phyloP scores from a whole-genome alignment of 2,888 invertebrate species.

The Lysandra bellargus region DNA sequence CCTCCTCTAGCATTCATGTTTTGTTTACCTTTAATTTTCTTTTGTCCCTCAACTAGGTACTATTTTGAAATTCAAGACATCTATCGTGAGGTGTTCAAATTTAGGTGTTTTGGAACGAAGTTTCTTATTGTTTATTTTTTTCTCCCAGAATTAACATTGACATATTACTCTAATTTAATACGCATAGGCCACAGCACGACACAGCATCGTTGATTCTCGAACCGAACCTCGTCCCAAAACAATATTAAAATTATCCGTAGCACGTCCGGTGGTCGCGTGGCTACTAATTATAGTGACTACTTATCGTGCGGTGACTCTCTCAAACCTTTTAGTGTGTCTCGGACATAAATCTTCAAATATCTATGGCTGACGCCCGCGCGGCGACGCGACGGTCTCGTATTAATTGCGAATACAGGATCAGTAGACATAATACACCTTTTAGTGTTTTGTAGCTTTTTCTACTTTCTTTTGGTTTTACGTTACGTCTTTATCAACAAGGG shows the following conservation, averaged over 20 bases:
- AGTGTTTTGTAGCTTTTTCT: neutral
- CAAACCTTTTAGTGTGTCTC: constrained; percentile 73
- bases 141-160: neutral
- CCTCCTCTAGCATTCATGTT: neutral
- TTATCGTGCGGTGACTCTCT: constrained; percentile 63
- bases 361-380: constrained; percentile 52
- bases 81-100: too few relatives aligned
- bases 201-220: neutral
- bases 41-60: neutral
- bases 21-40: neutral
- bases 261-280: constrained; percentile 70
- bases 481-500: too few relatives aligned
- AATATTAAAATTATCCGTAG: constrained; percentile 27
- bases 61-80: neutral
- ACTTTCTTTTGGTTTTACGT: neutral
- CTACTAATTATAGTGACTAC: constrained; percentile 70
- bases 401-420: constrained; percentile 66
- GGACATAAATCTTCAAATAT: constrained; percentile 74
- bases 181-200: neutral
- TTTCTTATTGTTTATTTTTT: neutral
- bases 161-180: neutral
- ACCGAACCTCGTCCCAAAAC: neutral
- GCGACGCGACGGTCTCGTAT: constrained; percentile 50
- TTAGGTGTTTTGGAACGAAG: too few relatives aligned
- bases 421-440: constrained; percentile 29